Evolutionary conservation across 64 coral and sea anemone genomes (phyloP), one percentile per base, ranked within the genome.

Genomic region (Actinia tenebrosa): DNA sequence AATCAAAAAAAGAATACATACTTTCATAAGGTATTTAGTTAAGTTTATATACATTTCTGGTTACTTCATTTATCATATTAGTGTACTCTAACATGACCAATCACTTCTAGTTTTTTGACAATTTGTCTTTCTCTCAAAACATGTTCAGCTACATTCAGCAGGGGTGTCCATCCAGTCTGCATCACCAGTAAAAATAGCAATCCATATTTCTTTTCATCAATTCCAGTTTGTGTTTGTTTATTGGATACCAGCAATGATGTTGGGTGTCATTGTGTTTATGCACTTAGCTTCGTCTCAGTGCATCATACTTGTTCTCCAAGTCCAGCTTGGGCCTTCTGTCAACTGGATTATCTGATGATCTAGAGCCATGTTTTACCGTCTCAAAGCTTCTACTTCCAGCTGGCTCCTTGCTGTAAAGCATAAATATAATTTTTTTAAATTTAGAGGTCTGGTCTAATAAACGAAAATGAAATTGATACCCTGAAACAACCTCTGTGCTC

Each of bases 271-370:
- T 66, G 1, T 23, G 22, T 66, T n/a, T n/a, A 9, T 66, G 17
- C 25, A 19, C 53, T 85, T 89, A 92, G 44, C 87, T 92, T 86
- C 86, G 84, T 53, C 91, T 88, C 44, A 92, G 55, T 60, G 91
- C 91, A 84, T 92, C 91, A 92, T 87, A 92, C 66, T 92, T 92
- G 87, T 92, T 92, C 62, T 83, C 91, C 81, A 92, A 85, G 53
- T 92, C 86, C n/a, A 92, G 56, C 11, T 66, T 82, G 63, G 91
- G 91, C 46, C 91, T 61, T 47, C 86, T 66, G 44, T 92, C 91
- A 62, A 87, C 86, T 88, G 87, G 87, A 44, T 75, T 92, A 25
- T 88, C 87, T 15, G 61, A 10, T 53, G 91, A 82, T 16, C 91
- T 63, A 84, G 91, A 92, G 16, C 91, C 91, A 85, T 89, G 91